Percentiles rank a stretch among this genome's conserved stretches.
Evolutionary conservation across 2,797 vertebrate species (phyloP).

Genomic region (Oryzias dopingdopingensis): DNA sequence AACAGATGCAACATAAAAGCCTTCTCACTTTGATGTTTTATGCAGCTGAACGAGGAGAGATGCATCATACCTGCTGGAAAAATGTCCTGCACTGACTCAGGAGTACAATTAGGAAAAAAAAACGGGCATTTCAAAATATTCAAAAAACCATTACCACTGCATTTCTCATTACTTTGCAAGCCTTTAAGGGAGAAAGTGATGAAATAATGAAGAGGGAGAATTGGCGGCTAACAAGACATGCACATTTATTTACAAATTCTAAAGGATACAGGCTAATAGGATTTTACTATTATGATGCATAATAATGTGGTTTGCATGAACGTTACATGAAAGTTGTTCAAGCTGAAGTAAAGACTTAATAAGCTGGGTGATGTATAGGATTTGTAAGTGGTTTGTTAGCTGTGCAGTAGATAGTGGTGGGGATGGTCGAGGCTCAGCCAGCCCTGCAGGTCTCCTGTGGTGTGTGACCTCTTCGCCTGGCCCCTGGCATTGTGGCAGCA

Average conservation of each 20-base stretch:
- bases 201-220: slow-evolving; percentile 25
- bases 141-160: slow-evolving; percentile 18
- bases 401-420: slow-evolving; percentile 37
- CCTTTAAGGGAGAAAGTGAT: slow-evolving; percentile 24
- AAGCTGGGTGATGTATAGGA: slow-evolving; percentile 45
- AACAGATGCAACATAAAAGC: slow-evolving; percentile 3
- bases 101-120: slow-evolving; percentile 40
- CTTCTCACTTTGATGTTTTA: slow-evolving; percentile 30
- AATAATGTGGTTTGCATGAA: slow-evolving; percentile 14
- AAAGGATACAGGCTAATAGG: slow-evolving; percentile 3
- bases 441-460: slow-evolving; percentile 75
- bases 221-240: slow-evolving; percentile 24
- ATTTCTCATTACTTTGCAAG: slow-evolving; percentile 46
- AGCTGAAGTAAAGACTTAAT: slow-evolving; percentile 26
- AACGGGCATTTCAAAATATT: slow-evolving; percentile 26
- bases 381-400: slow-evolving; percentile 9
- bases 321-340: slow-evolving; percentile 27
- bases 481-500: slow-evolving; percentile 72
- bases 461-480: slow-evolving; percentile 76
- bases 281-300: too few species aligned
- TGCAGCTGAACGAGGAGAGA: slow-evolving; percentile 47
- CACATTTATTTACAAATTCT: neutral
- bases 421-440: slow-evolving; percentile 65
- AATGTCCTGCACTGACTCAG: slow-evolving; percentile 23
- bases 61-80: slow-evolving; percentile 46